phyloP scores from a whole-genome alignment of 2,113 vertebrate genomes.

The Lepus timidus region DNA sequence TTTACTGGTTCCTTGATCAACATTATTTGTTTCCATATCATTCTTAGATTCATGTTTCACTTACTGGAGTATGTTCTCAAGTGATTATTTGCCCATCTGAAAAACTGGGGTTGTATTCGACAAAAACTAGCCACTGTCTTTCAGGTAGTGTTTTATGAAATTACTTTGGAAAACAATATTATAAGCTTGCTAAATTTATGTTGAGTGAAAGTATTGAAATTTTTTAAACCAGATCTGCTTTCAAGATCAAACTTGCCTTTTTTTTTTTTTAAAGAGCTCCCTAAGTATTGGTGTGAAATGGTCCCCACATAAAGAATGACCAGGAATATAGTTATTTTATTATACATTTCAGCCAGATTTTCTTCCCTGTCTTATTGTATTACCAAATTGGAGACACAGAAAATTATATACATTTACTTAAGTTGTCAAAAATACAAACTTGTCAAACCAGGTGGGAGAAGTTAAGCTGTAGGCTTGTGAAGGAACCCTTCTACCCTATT shows the following conservation, averaged over 20 bases:
- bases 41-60: constrained; percentile 13
- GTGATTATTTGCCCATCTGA: neutral
- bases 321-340: constrained; percentile 10
- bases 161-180: neutral
- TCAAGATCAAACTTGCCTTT: neutral
- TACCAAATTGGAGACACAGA: neutral
- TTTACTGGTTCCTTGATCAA: neutral
- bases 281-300: neutral
- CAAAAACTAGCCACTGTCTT: neutral
- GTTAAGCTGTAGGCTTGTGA: neutral
- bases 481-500: neutral
- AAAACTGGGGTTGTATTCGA: neutral
- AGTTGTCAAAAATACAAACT: constrained; percentile 37
- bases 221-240: constrained; percentile 39
- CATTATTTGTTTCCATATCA: neutral
- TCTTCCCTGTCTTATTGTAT: neutral
- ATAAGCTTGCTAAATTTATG: neutral
- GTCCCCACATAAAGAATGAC: neutral
- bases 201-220: neutral
- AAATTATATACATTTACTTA: neutral
- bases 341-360: constrained; percentile 18
- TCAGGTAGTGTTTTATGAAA: neutral
- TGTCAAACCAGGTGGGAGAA: neutral
- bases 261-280: neutral
- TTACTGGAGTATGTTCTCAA: neutral